These are phyloP conservation scores for Agrotis exclamationis DNA, from an alignment of 2,888 invertebrate genomes.

Conservation along the genomic window DNA sequence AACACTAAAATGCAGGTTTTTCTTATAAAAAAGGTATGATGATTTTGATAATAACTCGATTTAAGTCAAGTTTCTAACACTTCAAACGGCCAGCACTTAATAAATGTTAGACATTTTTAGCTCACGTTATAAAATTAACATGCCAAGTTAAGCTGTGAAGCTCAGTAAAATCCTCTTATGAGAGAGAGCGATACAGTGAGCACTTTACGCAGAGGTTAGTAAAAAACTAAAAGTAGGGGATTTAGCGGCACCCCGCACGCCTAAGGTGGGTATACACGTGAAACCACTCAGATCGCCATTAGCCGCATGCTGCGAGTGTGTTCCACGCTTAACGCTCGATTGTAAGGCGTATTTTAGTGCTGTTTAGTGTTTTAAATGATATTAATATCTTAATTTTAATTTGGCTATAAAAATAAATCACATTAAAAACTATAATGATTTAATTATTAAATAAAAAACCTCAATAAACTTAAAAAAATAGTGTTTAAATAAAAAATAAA, in stretches of 20 bases:
- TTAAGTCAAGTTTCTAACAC: not conserved
- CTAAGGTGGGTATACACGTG: constrained; percentile 84
- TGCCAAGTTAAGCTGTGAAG: constrained; percentile 45
- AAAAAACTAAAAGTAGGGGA: constrained; percentile 86
- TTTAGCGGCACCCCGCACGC: constrained; percentile 75
- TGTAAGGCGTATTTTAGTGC: constrained; percentile 46
- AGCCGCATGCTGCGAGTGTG: constrained; percentile 71
- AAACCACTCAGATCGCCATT: constrained; percentile 86
- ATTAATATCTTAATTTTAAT: not conserved
- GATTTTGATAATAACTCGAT: too few species aligned
- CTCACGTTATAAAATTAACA: constrained; percentile 53
- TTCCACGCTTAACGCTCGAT: constrained; percentile 59
- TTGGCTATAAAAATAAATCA: not conserved
- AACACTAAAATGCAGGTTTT: too few species aligned
- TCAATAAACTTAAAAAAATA: constrained; percentile 13
- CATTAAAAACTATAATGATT: not conserved
- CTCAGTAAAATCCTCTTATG: constrained; percentile 74
- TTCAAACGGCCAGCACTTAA: not conserved
- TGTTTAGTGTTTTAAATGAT: constrained; percentile 44
- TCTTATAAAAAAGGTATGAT: too few species aligned
- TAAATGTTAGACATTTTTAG: constrained; percentile 15
- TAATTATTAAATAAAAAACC: not conserved
- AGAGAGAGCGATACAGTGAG: constrained; percentile 81
- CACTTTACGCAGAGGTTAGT: constrained; percentile 73
- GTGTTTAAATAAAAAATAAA: too few species aligned